Conservation (phyloP, 2,113 vertebrate species). For the Lampris megalopsis region DNA sequence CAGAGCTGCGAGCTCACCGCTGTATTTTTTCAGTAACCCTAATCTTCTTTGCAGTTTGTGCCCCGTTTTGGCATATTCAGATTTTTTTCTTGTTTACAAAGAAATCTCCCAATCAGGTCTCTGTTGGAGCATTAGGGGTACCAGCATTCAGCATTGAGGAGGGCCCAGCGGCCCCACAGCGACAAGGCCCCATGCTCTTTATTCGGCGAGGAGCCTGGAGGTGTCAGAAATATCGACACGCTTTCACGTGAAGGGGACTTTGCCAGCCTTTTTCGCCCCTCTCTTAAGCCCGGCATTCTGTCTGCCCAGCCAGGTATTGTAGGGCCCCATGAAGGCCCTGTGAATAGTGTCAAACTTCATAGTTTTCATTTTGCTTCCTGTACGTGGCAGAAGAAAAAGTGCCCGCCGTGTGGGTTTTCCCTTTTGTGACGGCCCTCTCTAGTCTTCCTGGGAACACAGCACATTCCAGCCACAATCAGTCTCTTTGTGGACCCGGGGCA, state of each 20-base stretch:
- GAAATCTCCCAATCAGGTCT: conserved; percentile 43
- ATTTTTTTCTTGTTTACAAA: conserved; percentile 54
- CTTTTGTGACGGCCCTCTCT: conserved; percentile 77
- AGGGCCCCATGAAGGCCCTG: conserved; percentile 76
- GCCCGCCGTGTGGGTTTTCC: conserved; percentile 81
- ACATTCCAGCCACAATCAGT: conserved; percentile 82
- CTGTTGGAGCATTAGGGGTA: conserved; percentile 52
- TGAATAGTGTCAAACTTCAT: conserved; percentile 90
- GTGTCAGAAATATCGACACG: conserved; percentile 88
- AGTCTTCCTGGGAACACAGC: conserved; percentile 83
- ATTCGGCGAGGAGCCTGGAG: conserved; percentile 80
- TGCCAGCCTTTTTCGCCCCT: conserved; percentile 71
- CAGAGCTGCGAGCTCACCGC: neutral
- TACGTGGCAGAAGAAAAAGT: conserved; percentile 84
- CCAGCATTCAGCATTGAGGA: conserved; percentile 68
- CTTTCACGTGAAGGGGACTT: conserved; percentile 85
- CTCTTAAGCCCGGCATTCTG: conserved; percentile 84
- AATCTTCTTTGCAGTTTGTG: conserved; percentile 12
- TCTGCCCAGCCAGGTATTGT: conserved; percentile 86
- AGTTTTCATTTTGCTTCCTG: conserved; percentile 88
- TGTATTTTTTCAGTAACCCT: neutral
- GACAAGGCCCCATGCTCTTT: conserved; percentile 78
- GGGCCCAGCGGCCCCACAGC: conserved; percentile 72
- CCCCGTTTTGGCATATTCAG: conserved; percentile 12
- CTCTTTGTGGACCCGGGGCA: conserved; percentile 78